Conservation (phyloP, 2,113 vertebrate species). For the Donacobius atricapilla region DNA sequence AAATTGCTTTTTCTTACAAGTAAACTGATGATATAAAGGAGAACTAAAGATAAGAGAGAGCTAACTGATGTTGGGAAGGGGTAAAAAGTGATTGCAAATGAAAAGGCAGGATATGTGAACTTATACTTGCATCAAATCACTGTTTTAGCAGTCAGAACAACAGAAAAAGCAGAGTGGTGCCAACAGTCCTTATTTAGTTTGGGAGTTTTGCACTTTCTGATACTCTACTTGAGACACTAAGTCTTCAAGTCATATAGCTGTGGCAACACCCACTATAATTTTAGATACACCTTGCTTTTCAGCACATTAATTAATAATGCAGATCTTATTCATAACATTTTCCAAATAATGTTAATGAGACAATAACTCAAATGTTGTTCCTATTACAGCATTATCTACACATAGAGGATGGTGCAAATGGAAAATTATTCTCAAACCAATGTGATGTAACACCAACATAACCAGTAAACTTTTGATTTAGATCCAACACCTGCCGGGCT, state of each 20-base stretch:
- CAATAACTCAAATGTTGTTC: neutral
- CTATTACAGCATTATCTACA: neutral
- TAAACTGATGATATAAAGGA: neutral
- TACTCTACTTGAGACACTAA: neutral
- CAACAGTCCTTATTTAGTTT: neutral
- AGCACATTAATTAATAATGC: neutral
- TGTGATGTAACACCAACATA: neutral
- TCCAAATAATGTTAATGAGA: neutral
- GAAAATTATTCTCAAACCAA: neutral
- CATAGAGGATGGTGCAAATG: neutral
- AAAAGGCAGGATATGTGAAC: neutral
- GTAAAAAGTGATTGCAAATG: neutral
- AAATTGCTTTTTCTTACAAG: neutral
- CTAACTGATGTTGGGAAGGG: neutral
- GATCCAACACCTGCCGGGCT: neutral
- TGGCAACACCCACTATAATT: neutral
- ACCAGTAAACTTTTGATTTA: neutral
- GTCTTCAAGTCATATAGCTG: neutral
- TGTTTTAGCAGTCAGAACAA: neutral
- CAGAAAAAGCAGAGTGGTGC: neutral
- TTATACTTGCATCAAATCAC: neutral
- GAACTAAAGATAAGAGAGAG: neutral
- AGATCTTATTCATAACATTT: neutral
- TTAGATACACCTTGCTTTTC: neutral
- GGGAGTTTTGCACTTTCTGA: neutral